A percentile compares a stretch with the other conserved stretches of the same genome.
Evolutionary conservation across 2,888 invertebrate genomes (phyloP).

Genomic region (Criorhina ranunculi): DNA sequence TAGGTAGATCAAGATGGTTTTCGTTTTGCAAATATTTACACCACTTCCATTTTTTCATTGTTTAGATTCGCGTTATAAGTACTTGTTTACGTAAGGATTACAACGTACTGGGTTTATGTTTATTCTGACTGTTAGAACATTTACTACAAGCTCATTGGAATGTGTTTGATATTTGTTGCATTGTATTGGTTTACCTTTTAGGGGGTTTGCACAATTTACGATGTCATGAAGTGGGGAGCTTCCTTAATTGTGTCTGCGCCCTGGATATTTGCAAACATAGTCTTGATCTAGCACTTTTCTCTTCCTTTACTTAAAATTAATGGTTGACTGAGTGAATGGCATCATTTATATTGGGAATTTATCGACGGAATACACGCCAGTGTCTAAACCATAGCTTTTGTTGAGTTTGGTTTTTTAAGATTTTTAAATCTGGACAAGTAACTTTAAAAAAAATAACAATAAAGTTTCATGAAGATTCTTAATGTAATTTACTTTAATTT

Average conservation of each 20-base stretch:
- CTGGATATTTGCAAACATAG: slow-evolving; percentile 16
- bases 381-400: too few relatives aligned
- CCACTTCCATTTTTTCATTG: slow-evolving; percentile 64
- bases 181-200: slow-evolving; percentile 33
- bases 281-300: slow-evolving; percentile 46
- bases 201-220: slow-evolving; percentile 40
- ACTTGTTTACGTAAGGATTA: slow-evolving; percentile 62
- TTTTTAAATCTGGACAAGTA: too few relatives aligned
- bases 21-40: slow-evolving; percentile 67
- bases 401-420: too few relatives aligned
- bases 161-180: slow-evolving; percentile 31
- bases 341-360: too few relatives aligned
- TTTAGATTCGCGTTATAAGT: slow-evolving; percentile 55
- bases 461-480: too few relatives aligned
- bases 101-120: slow-evolving; percentile 44
- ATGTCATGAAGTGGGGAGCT: slow-evolving; percentile 13
- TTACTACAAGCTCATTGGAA: slow-evolving; percentile 19
- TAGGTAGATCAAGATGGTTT: slow-evolving; percentile 55
- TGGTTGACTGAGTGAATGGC: too few relatives aligned
- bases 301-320: slow-evolving; percentile 46
- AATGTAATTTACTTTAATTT: too few relatives aligned
- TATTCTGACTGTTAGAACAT: slow-evolving; percentile 46
- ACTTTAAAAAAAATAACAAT: too few relatives aligned
- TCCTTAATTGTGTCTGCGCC: slow-evolving; percentile 28
- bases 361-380: too few relatives aligned